These are phyloP conservation scores for Laticauda laticaudata DNA, from an alignment of 2,113 vertebrate species.

Conservation along the genomic window DNA sequence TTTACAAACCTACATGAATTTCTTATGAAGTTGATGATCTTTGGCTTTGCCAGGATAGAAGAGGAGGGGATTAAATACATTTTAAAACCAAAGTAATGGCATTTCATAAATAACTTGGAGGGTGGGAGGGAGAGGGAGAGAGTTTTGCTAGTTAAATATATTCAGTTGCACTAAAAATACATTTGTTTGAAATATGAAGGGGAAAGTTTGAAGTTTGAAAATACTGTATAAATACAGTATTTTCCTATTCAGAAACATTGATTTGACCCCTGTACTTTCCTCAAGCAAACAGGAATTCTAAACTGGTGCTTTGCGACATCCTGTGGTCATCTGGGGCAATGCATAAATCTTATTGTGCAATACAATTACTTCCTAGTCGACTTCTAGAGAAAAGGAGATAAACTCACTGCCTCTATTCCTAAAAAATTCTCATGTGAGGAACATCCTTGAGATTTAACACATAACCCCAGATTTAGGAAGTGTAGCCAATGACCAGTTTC, in stretches of 20 bases:
- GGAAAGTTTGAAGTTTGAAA: neutral
- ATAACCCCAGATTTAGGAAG: neutral
- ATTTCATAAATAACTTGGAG: neutral
- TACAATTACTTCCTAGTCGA: too few species aligned
- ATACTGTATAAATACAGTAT: neutral
- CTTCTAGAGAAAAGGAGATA: neutral
- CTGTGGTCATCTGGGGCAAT: neutral
- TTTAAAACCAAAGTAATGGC: neutral
- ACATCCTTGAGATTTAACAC: neutral
- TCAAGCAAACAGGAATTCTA: neutral
- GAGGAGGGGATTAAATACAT: neutral
- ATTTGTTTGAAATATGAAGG: neutral
- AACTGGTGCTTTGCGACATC: slow-evolving; percentile 14
- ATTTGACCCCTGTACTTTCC: neutral
- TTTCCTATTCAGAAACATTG: neutral
- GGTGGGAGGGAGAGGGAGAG: too few species aligned
- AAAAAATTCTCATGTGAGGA: neutral
- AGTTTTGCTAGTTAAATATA: neutral
- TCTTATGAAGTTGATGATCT: neutral
- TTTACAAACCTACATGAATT: neutral
- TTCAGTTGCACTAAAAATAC: neutral
- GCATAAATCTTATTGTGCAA: neutral
- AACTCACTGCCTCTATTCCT: neutral
- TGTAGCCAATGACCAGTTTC: neutral
- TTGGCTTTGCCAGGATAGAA: neutral